Percentiles rank a stretch among this genome's conserved stretches.
Conservation (phyloP, 2,113 vertebrate species). For the Myotis brandtii region DNA sequence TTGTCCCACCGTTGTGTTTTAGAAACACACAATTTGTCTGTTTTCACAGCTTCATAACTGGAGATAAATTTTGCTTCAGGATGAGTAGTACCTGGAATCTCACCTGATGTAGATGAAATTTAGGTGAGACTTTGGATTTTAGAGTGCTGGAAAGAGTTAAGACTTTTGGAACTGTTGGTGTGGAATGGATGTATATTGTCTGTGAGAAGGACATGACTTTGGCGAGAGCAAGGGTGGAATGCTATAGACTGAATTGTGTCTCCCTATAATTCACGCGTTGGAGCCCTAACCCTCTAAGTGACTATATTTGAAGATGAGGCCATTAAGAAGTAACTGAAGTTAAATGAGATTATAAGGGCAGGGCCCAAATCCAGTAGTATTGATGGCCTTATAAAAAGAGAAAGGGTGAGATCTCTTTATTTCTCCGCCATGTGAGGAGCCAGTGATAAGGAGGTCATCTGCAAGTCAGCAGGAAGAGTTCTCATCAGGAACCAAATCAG, state of each 20-base stretch:
- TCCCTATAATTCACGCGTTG: background rate
- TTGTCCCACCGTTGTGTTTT: background rate
- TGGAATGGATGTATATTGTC: background rate
- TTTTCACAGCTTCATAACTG: background rate
- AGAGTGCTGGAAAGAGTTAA: background rate
- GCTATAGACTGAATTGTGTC: background rate
- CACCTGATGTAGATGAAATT: background rate
- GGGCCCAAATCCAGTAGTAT: background rate
- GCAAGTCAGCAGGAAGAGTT: background rate
- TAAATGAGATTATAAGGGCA: background rate
- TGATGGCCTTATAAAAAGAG: background rate
- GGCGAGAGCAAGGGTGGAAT: background rate
- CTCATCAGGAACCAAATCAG: background rate
- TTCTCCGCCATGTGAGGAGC: background rate
- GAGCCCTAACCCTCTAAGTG: background rate
- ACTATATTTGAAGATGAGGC: background rate
- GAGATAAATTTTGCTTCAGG: background rate
- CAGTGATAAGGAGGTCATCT: background rate
- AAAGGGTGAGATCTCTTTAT: background rate
- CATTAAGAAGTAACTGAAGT: background rate
- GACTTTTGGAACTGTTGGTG: background rate
- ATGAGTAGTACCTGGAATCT: background rate
- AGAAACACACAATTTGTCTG: background rate
- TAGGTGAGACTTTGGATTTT: background rate
- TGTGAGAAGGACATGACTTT: background rate